Conservation (phyloP, 2,888 invertebrate species). For the Caenorhabditis sp. region DNA sequence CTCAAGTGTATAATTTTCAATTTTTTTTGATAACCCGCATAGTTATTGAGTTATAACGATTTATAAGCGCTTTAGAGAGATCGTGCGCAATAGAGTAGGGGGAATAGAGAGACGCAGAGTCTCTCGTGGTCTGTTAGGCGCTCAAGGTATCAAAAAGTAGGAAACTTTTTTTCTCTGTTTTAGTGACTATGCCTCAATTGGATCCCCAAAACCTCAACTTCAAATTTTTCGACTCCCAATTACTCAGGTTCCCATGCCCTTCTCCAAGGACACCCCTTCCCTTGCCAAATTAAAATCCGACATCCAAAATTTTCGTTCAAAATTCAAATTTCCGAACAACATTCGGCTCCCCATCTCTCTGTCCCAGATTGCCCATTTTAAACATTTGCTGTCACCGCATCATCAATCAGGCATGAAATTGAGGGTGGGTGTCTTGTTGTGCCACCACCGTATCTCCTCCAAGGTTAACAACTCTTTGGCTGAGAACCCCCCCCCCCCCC, state of each 20-base stretch:
- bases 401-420: conserved; percentile 34
- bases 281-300: neutral
- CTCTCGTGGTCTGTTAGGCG: no score
- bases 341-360: neutral
- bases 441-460: conserved; percentile 7
- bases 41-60: no score
- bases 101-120: no score
- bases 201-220: no score
- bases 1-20: no score
- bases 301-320: neutral
- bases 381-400: neutral
- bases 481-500: no score
- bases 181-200: no score
- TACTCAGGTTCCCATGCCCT: neutral
- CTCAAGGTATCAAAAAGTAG: no score
- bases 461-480: conserved; percentile 1
- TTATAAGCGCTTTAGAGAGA: no score
- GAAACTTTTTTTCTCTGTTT: neutral
- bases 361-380: neutral
- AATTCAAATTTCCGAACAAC: conserved; percentile 7
- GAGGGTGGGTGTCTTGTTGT: neutral
- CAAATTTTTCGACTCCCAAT: neutral
- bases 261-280: neutral
- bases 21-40: no score
- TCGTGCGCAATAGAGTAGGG: no score